Conservation (phyloP, 92 coral and sea anemone species). For the Metridium senile region DNA sequence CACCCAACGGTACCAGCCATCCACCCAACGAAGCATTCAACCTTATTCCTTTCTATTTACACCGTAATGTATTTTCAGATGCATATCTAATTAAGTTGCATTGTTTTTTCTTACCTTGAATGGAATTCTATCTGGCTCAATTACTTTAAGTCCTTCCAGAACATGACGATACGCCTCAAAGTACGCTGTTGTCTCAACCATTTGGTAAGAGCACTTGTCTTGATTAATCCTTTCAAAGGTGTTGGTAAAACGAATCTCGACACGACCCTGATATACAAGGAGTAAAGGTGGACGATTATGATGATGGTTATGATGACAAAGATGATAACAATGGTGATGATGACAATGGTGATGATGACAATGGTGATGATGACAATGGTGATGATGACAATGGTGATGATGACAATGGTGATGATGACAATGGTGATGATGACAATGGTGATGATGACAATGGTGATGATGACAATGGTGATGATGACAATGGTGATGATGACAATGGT, state of each 20-base stretch:
- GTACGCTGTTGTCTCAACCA: slow-evolving; percentile 98
- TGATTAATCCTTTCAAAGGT: slow-evolving; percentile 42
- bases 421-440: background rate
- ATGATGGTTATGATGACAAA: background rate
- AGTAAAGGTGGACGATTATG: background rate
- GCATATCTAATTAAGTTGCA: no score
- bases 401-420: background rate
- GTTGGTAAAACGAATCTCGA: slow-evolving; percentile 64
- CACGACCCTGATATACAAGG: slow-evolving; percentile 70
- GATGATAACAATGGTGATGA: background rate
- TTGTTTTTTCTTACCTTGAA: slow-evolving; percentile 64
- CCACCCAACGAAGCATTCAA: no score
- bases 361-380: background rate
- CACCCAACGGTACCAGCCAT: no score
- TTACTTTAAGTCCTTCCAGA: slow-evolving; percentile 70
- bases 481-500: background rate
- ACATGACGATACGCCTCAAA: slow-evolving; percentile 96
- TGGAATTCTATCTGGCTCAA: slow-evolving; percentile 55
- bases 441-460: background rate
- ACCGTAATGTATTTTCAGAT: no score
- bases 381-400: background rate
- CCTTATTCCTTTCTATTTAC: no score
- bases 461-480: background rate
- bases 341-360: background rate
- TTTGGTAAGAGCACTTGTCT: slow-evolving; percentile 65